Base-by-base conservation (phyloP, 2,888 invertebrate genomes). In the Drosophila anomalata region DNA sequence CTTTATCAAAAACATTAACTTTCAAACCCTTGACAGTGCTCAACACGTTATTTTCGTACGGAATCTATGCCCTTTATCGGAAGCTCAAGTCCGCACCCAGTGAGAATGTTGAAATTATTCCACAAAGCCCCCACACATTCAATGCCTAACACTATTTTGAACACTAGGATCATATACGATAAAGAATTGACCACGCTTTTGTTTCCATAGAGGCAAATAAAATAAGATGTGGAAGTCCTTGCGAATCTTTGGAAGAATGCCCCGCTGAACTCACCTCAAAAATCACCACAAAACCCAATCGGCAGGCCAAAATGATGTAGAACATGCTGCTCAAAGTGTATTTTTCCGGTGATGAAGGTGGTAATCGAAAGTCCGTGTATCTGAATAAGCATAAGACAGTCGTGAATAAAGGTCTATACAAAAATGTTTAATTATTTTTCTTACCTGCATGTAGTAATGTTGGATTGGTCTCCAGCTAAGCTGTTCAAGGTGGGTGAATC, bases 291-390 rank as follows among this genome's bases (percentile, higher is more conserved):
- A 99, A 99, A 0, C 96, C 96, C 75, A 99, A 92, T 82, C 97
- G 93, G 11, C 97, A 97, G 7, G 97, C 97, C 85, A 99, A 93
- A 63, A 98, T 94, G 87, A 97, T 96, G 97, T 98, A 99, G 92
- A 96, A 98, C 91, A 95, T 94, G 69, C 94, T 93, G 7, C 95
- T 95, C 83, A 94, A 93, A 77, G 94, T 91, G 90, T 97, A 97
- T 48, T 91, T 91, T n/a, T 92, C 89, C 1, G 89, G 81, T n/a
- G 93, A 91, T 78, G 92, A 87, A 5, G 94, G 95, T 22, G 95
- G 94, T 87, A 96, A 94, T 89, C 98, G 94, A 91, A 96, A 97
- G 87, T 97, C 98, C 26, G 96, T 94, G 92, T 97, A 99, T 86
- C 91, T 91, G 41, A 1, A 24, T 14, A 48, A 17, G 20, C n/a